These are phyloP conservation scores for Dyspetes luteomarginatus DNA, from an alignment of 2,888 invertebrate species.

Conservation along the genomic window DNA sequence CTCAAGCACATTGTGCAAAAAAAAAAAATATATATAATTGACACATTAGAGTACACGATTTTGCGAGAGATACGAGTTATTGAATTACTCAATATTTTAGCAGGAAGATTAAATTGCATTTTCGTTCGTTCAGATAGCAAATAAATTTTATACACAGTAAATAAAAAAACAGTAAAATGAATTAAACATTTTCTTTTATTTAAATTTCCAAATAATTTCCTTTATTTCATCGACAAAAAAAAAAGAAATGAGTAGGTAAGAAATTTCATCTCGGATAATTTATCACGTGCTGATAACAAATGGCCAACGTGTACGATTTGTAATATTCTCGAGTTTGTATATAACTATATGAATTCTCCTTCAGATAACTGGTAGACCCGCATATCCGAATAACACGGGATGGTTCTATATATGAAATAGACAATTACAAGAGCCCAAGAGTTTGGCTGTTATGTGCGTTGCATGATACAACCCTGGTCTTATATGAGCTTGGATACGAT, in stretches of 20 bases:
- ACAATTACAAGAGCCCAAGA: constrained; percentile 50
- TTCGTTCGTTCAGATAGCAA: too few species aligned
- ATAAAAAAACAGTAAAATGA: too few species aligned
- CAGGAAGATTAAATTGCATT: too few species aligned
- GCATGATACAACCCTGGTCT: constrained; percentile 41
- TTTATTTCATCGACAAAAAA: too few species aligned
- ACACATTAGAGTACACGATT: too few species aligned
- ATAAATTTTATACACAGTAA: too few species aligned
- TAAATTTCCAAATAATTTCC: background rate
- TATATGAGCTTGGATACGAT: constrained; percentile 32
- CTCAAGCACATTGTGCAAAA: background rate
- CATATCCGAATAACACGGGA: constrained; percentile 5
- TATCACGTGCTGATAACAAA: constrained; percentile 34
- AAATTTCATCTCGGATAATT: background rate
- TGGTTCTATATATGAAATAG: background rate
- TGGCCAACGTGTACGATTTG: background rate
- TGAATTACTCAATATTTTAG: too few species aligned
- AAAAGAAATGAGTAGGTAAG: background rate
- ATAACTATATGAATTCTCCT: constrained; percentile 31
- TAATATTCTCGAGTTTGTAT: constrained; percentile 24
- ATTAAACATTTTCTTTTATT: too few species aligned
- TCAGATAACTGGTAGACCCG: constrained; percentile 26
- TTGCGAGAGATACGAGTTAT: too few species aligned
- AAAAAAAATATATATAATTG: too few species aligned
- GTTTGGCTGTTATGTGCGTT: constrained; percentile 54